These are phyloP conservation scores for Exaiptasia diaphana DNA, from an alignment of 64 coral and sea anemone species.

Conservation along the genomic window DNA sequence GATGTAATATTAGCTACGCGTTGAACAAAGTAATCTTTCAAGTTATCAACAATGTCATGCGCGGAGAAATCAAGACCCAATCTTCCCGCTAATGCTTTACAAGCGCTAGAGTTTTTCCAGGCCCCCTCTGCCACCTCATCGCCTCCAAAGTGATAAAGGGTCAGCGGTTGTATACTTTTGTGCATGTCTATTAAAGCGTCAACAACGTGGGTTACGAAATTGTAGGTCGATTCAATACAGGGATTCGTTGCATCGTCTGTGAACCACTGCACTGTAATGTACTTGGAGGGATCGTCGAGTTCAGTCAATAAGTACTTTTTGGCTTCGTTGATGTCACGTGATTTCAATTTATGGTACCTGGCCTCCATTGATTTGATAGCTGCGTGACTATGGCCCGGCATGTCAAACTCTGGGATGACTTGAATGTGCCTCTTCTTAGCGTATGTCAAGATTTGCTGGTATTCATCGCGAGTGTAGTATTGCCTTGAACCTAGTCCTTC, in stretches of 20 bases:
- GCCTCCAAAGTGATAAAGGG: conserved; percentile 71
- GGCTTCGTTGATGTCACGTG: conserved; percentile 26
- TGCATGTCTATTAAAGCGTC: conserved; percentile 57
- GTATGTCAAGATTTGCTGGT: conserved; percentile 40
- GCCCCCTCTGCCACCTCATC: conserved; percentile 72
- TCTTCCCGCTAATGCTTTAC: conserved; percentile 4
- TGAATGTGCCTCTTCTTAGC: conserved; percentile 71
- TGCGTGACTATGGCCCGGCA: conserved; percentile 82
- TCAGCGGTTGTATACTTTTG: conserved; percentile 54
- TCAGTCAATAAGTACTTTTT: conserved; percentile 63
- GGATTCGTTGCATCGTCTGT: conserved; percentile 85
- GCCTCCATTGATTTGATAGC: conserved; percentile 83
- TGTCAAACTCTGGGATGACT: conserved; percentile 87
- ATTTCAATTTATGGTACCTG: conserved; percentile 59
- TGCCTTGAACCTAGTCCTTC: not conserved
- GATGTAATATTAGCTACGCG: conserved; percentile 44
- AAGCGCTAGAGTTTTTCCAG: conserved; percentile 57
- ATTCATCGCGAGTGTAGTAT: conserved; percentile 10
- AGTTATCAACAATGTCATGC: conserved; percentile 14
- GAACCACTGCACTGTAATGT: conserved; percentile 75
- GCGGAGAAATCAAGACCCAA: conserved; percentile 15
- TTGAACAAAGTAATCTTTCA: conserved; percentile 74
- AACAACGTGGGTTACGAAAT: conserved; percentile 69
- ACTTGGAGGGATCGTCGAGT: conserved; percentile 51
- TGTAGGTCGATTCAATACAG: conserved; percentile 80